Evolutionary conservation across 2,888 invertebrate genomes (phyloP).

Genomic region (Protophormia terraenovae): DNA sequence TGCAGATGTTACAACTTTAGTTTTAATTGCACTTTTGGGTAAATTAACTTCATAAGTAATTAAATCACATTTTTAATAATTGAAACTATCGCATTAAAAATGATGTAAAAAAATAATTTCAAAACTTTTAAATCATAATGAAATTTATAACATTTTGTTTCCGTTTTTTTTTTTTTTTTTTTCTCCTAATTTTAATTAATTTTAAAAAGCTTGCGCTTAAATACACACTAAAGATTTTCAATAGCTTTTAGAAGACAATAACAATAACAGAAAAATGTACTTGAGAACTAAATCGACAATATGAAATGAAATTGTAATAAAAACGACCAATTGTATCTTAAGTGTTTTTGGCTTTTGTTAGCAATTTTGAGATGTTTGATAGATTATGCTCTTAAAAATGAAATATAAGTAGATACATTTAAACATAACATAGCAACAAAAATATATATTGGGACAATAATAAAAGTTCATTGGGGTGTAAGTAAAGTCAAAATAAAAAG

Average conservation of each 20-base stretch:
- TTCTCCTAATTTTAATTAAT: conserved; percentile 10
- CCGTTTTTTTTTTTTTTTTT: no score
- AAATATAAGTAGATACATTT: conserved; percentile 12
- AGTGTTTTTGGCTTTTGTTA: conserved; percentile 62
- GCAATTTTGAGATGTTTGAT: conserved; percentile 44
- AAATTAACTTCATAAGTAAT: no score
- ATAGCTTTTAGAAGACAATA: conserved; percentile 26
- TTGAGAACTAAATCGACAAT: conserved; percentile 31
- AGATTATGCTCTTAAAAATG: conserved; percentile 42
- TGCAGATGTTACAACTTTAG: background rate
- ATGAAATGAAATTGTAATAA: conserved; percentile 31
- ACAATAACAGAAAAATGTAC: conserved; percentile 29
- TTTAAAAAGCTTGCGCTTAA: conserved; percentile 7
- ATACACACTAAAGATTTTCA: conserved; percentile 5
- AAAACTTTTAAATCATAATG: background rate
- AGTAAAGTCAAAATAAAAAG: conserved; percentile 31
- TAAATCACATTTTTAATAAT: no score
- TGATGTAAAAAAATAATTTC: background rate
- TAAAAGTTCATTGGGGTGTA: conserved; percentile 17
- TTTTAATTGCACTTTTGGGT: background rate
- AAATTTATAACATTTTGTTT: background rate
- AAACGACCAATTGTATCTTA: conserved; percentile 48
- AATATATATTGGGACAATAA: conserved; percentile 9
- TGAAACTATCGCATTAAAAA: background rate
- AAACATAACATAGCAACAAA: conserved; percentile 15